These are phyloP conservation scores for Himantopus leucocephalus DNA, from an alignment of 2,113 vertebrate genomes.

Conservation along the genomic window DNA sequence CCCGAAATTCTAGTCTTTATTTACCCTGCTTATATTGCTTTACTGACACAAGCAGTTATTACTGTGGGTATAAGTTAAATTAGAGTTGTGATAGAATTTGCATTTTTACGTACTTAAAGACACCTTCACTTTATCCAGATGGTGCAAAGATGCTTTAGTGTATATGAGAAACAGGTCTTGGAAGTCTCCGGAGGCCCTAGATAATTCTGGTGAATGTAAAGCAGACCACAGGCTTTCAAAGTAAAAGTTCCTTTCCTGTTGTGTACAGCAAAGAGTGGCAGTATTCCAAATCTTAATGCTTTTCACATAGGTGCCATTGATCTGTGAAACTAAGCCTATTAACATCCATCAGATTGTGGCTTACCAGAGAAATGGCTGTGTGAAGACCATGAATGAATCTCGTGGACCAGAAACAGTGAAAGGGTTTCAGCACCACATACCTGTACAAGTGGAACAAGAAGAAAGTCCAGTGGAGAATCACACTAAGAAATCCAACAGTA, in stretches of 20 bases:
- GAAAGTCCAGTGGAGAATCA: constrained; percentile 73
- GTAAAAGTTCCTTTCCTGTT: not conserved
- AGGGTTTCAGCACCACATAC: constrained; percentile 77
- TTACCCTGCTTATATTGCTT: not conserved
- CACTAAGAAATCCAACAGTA: constrained; percentile 78
- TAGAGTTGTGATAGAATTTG: not conserved
- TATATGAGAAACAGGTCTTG: not conserved
- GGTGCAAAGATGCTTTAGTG: not conserved
- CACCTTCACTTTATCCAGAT: not conserved
- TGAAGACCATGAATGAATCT: constrained; percentile 77
- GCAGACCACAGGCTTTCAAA: not conserved
- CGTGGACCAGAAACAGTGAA: constrained; percentile 78
- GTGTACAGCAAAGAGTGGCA: not conserved
- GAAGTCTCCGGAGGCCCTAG: not conserved
- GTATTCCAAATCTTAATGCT: constrained; percentile 33
- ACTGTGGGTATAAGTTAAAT: not conserved
- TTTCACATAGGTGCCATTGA: constrained; percentile 80
- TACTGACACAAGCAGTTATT: not conserved
- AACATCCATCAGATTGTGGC: constrained; percentile 92
- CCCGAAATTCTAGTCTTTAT: not conserved
- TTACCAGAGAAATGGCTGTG: constrained; percentile 92
- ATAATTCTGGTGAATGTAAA: constrained; percentile 10
- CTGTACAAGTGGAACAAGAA: constrained; percentile 83
- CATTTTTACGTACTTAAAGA: not conserved
- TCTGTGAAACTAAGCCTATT: constrained; percentile 90